Percentiles rank a stretch among this genome's conserved stretches.
These are phyloP conservation scores for Atethmia centrago DNA, from an alignment of 2,888 invertebrate species.

Conservation along the genomic window DNA sequence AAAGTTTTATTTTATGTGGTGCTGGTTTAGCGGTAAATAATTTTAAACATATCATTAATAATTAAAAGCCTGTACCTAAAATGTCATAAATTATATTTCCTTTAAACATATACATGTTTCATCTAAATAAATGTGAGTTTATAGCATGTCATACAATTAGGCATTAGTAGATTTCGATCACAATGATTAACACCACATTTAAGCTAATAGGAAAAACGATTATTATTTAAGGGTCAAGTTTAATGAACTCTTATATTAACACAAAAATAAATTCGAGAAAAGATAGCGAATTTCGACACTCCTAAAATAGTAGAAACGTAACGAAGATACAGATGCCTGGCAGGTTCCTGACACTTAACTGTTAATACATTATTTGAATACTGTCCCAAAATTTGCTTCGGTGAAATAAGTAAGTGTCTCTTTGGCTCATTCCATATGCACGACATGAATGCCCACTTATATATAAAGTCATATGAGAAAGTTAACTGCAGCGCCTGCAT, in stretches of 20 bases:
- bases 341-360: constrained; percentile 34
- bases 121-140: constrained; percentile 1
- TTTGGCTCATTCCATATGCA: constrained; percentile 80
- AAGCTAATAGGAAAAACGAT: constrained; percentile 53
- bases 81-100: not conserved
- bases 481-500: constrained; percentile 59
- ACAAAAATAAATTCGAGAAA: constrained; percentile 19
- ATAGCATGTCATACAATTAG: constrained; percentile 19
- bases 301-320: not conserved
- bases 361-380: constrained; percentile 43
- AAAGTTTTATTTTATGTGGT: not conserved
- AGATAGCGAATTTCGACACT: not conserved
- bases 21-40: not conserved
- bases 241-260: constrained; percentile 39
- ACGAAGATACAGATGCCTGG: constrained; percentile 22
- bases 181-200: constrained; percentile 20
- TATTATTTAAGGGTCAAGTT: constrained; percentile 46
- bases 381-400: constrained; percentile 71
- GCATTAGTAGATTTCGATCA: constrained; percentile 4
- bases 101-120: not conserved
- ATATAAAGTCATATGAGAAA: constrained; percentile 67
- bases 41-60: not conserved
- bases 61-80: not conserved
- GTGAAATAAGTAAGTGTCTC: constrained; percentile 70
- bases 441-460: constrained; percentile 73